Evolutionary conservation across 2,113 vertebrate species (phyloP).

Genomic region (Erinaceus europaeus): DNA sequence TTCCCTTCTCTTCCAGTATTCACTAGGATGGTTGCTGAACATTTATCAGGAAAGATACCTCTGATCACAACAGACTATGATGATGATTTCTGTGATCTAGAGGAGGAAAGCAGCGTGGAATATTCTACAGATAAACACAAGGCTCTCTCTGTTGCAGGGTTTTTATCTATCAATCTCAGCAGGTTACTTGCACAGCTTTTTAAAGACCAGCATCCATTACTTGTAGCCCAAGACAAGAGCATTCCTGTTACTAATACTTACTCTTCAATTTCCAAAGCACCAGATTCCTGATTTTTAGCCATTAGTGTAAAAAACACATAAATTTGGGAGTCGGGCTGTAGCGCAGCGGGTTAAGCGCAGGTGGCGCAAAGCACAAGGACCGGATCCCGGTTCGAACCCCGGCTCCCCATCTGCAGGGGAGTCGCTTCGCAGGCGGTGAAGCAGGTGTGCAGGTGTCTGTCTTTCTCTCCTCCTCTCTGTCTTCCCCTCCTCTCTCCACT

Average conservation of each 20-base stretch:
- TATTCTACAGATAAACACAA: slow-evolving; percentile 6
- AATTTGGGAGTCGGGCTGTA: too few relatives aligned
- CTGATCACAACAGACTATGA: neutral
- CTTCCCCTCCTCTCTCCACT: too few relatives aligned
- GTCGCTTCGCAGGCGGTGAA: too few relatives aligned
- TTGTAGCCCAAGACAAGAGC: neutral
- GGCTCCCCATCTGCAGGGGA: too few relatives aligned
- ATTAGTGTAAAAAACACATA: slow-evolving; percentile 24
- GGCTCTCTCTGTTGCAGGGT: neutral
- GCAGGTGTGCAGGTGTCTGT: too few relatives aligned
- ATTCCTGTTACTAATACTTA: neutral
- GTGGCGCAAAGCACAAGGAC: too few relatives aligned
- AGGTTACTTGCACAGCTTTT: neutral
- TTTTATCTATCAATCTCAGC: neutral
- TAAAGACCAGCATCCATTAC: slow-evolving; percentile 15
- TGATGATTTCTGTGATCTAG: slow-evolving; percentile 2
- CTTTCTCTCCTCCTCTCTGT: too few relatives aligned
- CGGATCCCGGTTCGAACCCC: too few relatives aligned
- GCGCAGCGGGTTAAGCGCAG: too few relatives aligned
- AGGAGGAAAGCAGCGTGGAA: neutral
- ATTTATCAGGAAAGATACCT: slow-evolving; percentile 34
- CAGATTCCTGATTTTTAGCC: slow-evolving; percentile 3
- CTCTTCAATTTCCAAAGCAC: neutral
- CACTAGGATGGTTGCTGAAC: slow-evolving; percentile 8
- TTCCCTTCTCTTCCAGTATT: neutral